Evolutionary conservation across 2,888 invertebrate species (phyloP), one percentile per base, ranked within the genome.

Genomic region (Catocala nupta): DNA sequence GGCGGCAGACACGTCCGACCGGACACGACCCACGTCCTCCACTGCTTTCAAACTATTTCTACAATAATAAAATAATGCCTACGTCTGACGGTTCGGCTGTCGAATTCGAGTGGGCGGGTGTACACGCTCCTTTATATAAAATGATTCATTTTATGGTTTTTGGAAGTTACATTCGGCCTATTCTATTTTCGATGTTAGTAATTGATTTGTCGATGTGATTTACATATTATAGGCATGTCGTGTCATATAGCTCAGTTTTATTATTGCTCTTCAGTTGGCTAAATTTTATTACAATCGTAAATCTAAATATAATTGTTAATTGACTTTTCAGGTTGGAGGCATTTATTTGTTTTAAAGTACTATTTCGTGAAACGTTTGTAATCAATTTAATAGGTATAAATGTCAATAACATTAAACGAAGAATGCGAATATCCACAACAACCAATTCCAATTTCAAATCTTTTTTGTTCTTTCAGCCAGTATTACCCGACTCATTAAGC

Each of bases 11-110:
- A 77, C 81, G 82, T 88, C 89, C 88, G 87, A 83, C 77, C 90
- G 84, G 89, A 87, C 84, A 74, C 85, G 87, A 85, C 90, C 87
- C 88, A 85, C 84, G 88, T 87, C 87, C 82, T 83, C 82, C 90
- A 87, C 77, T 73, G 82, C 78, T 81, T 81, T 81, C 84, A 81
- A 77, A 73, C 76, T 75, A 76, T 75, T 76, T 75, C 80, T 75
- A 71, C 71, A 82, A 76, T 78, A 81, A 81, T 83, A 83, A 81
- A 82, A 81, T 78, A 81, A 83, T 78, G 70, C 74, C 77, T 81
- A 76, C 72, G 68, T 73, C 71, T 68, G 68, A 73, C 79, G 59
- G 61, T 63, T 70, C 65, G 70, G 64, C 74, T 73, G 77, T 75
- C 78, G 73, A 77, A 74, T 70, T 68, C 66, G 68, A 72, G 80